Evolutionary conservation across 1,140 invertebrate species (phyloP).

Genomic region (Drosophila dunni): DNA sequence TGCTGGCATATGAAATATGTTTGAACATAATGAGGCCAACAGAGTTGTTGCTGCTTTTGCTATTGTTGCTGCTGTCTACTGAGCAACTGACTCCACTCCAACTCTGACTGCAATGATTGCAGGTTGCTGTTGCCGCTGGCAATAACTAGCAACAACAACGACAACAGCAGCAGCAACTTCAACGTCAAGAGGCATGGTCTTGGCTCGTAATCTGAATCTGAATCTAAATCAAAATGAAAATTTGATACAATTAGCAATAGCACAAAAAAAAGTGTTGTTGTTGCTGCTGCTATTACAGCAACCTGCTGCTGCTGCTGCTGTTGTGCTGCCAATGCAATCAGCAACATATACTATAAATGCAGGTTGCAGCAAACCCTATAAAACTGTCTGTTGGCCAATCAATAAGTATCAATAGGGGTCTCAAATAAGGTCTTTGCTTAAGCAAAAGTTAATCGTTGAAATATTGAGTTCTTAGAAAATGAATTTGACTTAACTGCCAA

Average conservation of each 20-base stretch:
- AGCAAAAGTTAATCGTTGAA: background rate
- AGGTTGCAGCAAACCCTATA: conserved; percentile 6
- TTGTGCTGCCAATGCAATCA: conserved; percentile 17
- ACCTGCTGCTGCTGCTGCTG: conserved; percentile 20
- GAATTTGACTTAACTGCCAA: too few species aligned
- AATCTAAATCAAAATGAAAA: conserved; percentile 56
- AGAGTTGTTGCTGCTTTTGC: conserved; percentile 37
- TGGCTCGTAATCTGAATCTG: conserved; percentile 50
- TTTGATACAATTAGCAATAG: conserved; percentile 57
- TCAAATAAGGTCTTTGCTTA: background rate
- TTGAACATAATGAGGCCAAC: conserved; percentile 69
- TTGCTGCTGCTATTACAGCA: conserved; percentile 24
- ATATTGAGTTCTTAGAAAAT: too few species aligned
- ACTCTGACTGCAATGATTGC: conserved; percentile 51
- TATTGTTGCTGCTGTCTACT: conserved; percentile 34
- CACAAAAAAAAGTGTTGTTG: conserved; percentile 42
- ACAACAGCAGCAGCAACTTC: conserved; percentile 1
- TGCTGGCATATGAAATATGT: conserved; percentile 71
- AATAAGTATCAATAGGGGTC: background rate
- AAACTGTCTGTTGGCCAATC: background rate
- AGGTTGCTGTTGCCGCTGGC: conserved; percentile 36
- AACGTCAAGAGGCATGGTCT: conserved; percentile 14
- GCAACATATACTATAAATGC: conserved; percentile 8
- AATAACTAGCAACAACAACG: conserved; percentile 20
- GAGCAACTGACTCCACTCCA: conserved; percentile 47